Evolutionary conservation across 2,888 invertebrate species (phyloP).

Genomic region (Polia nebulosa): DNA sequence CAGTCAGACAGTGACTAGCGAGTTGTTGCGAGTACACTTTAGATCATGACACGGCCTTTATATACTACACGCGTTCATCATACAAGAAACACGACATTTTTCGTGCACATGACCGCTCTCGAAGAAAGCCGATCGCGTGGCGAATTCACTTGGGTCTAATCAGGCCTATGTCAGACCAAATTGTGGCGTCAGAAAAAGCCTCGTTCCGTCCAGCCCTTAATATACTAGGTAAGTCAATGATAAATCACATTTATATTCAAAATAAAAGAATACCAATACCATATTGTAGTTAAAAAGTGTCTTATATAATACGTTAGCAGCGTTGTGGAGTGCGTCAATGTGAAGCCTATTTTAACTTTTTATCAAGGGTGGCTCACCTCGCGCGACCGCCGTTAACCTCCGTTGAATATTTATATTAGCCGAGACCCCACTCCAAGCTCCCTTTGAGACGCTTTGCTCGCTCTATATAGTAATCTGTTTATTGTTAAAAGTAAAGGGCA

Average conservation of each 20-base stretch:
- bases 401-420: slow-evolving; percentile 83
- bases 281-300: slow-evolving; percentile 30
- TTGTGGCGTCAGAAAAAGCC: background rate
- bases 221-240: no score
- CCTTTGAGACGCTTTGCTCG: slow-evolving; percentile 67
- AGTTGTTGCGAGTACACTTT: no score
- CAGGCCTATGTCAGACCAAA: background rate
- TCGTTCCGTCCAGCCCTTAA: no score
- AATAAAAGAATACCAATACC: background rate
- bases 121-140: background rate
- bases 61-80: no score
- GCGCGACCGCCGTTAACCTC: slow-evolving; percentile 77
- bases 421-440: slow-evolving; percentile 66
- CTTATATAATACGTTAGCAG: slow-evolving; percentile 49
- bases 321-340: slow-evolving; percentile 58
- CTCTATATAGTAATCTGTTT: slow-evolving; percentile 70
- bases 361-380: slow-evolving; percentile 73
- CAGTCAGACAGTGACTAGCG: no score
- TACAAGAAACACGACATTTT: background rate
- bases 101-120: background rate
- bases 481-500: slow-evolving; percentile 70
- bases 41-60: no score
- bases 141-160: background rate
- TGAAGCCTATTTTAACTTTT: slow-evolving; percentile 75
- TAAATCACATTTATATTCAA: background rate